phyloP scores from a whole-genome alignment of 2,888 invertebrate species.

The Polydrusus tereticollis region DNA sequence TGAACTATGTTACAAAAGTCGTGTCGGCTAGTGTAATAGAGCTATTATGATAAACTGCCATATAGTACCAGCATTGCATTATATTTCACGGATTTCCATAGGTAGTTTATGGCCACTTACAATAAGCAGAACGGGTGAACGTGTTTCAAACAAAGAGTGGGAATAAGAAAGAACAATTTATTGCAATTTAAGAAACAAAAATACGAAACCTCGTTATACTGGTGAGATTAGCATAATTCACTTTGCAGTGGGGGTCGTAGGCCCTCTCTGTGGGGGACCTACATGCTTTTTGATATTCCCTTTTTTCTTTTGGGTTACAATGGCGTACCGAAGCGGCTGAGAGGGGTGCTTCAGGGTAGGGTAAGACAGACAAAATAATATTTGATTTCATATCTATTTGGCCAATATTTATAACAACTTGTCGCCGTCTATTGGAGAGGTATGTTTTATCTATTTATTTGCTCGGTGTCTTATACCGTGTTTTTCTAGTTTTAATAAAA shows the following conservation, averaged over 20 bases:
- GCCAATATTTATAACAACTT: no score
- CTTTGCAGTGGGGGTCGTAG: slow-evolving; percentile 4
- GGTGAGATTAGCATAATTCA: slow-evolving; percentile 17
- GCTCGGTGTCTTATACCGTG: no score
- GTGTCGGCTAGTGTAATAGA: background rate
- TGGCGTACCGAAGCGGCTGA: background rate
- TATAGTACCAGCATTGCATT: slow-evolving; percentile 10
- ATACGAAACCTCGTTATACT: slow-evolving; percentile 21
- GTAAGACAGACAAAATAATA: no score
- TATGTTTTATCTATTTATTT: no score
- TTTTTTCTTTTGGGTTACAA: background rate
- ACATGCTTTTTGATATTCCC: background rate
- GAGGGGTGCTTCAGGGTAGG: no score
- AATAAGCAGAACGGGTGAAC: slow-evolving; percentile 3
- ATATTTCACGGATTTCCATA: slow-evolving; percentile 25
- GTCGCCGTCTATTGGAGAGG: no score
- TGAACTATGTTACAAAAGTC: no score
- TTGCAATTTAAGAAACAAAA: slow-evolving; percentile 20
- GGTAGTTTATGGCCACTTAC: slow-evolving; percentile 24
- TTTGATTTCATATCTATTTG: no score
- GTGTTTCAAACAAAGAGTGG: slow-evolving; percentile 30
- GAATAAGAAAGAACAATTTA: slow-evolving; percentile 27
- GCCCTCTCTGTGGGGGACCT: background rate
- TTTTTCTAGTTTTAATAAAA: no score
- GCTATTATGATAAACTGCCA: slow-evolving; percentile 15